Evolutionary conservation across 2,113 vertebrate species (phyloP).

Genomic region (Saccopteryx bilineata): DNA sequence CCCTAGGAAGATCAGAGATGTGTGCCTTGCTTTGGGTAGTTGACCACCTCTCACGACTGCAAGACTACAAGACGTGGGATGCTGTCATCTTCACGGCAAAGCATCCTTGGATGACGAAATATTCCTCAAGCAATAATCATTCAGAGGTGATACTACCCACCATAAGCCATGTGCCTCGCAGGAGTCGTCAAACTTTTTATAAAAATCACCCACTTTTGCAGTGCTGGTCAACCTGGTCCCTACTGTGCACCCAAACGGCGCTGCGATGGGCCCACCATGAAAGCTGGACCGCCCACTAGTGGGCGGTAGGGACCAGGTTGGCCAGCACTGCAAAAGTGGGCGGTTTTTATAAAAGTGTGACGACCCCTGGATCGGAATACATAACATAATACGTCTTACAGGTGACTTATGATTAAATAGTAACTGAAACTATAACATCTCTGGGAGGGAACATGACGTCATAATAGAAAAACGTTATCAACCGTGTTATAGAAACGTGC

Average conservation of each 20-base stretch:
- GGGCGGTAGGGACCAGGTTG: no score
- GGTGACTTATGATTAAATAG: background rate
- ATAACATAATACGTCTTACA: no score
- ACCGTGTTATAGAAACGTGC: background rate
- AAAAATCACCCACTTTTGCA: no score
- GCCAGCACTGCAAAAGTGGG: no score
- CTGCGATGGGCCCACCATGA: no score
- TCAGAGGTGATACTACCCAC: background rate
- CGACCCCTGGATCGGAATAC: no score
- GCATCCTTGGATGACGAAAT: background rate
- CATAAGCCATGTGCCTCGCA: accelerated
- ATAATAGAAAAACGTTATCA: background rate
- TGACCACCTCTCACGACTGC: background rate
- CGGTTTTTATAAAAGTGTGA: no score
- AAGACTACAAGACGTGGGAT: no score
- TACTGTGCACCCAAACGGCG: no score
- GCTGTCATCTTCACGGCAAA: background rate
- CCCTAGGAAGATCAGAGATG: background rate
- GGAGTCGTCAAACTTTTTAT: no score
- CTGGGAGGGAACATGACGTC: background rate
- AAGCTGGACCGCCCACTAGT: no score
- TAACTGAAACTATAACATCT: background rate
- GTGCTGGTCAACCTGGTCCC: no score
- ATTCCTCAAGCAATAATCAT: background rate
- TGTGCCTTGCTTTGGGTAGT: background rate